phyloP scores from a whole-genome alignment of 2,797 vertebrate genomes.

The Todus mexicanus region DNA sequence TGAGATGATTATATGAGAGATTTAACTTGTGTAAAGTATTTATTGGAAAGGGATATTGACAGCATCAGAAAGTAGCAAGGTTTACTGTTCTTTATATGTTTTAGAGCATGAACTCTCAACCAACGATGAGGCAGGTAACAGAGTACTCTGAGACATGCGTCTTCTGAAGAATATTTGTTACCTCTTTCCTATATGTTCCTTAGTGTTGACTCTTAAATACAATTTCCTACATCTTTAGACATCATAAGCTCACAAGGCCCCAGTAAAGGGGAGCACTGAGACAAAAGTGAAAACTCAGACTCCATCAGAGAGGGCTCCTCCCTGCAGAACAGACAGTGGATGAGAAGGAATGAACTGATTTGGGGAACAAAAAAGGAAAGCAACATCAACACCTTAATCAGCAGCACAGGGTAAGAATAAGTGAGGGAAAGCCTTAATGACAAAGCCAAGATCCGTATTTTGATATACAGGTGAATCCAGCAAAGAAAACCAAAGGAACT shows the following conservation, averaged over 20 bases:
- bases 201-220: neutral
- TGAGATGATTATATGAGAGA: neutral
- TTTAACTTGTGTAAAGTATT: neutral
- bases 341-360: neutral
- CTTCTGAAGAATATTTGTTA: neutral
- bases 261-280: neutral
- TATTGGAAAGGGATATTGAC: neutral
- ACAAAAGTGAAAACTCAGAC: neutral
- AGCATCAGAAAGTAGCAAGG: neutral
- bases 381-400: neutral
- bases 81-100: neutral
- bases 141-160: neutral
- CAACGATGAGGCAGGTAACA: rapidly evolving
- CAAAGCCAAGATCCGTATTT: neutral
- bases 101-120: neutral
- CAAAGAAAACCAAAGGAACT: neutral
- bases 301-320: neutral
- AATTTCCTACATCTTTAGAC: neutral
- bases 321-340: neutral
- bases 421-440: neutral
- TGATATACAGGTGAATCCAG: neutral
- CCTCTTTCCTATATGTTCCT: too few species aligned
- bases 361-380: neutral
- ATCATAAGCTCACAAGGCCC: neutral
- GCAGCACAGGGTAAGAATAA: neutral